Percentiles rank a stretch among this genome's conserved stretches.
Evolutionary conservation across 92 coral and sea anemone species (phyloP).

Genomic region (Parazoanthus atlanticus): DNA sequence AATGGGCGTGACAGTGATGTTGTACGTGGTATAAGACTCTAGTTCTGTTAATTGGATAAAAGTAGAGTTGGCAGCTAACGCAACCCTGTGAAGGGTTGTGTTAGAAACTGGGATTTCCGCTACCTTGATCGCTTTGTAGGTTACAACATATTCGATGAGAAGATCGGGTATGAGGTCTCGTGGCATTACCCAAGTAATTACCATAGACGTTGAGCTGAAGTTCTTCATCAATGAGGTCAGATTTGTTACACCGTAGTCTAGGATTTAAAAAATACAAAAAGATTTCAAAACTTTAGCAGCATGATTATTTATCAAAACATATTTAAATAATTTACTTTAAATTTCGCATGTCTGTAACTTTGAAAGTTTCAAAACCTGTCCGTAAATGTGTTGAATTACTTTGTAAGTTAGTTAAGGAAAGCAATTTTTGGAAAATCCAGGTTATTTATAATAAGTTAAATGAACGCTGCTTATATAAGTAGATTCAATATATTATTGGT

Average conservation of each 20-base stretch:
- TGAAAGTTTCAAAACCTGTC: too few species aligned
- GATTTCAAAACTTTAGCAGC: too few species aligned
- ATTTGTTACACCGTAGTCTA: background rate
- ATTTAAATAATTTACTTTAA: too few species aligned
- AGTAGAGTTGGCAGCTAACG: background rate
- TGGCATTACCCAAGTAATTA: background rate
- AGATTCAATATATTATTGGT: too few species aligned
- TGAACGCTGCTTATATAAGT: too few species aligned
- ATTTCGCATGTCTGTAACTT: too few species aligned
- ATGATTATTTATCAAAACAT: too few species aligned
- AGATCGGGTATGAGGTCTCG: background rate
- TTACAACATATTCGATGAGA: background rate
- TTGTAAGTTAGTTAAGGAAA: too few species aligned
- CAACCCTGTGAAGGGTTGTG: background rate
- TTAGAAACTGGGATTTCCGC: background rate
- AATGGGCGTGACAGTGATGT: constrained; percentile 10
- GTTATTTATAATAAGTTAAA: too few species aligned
- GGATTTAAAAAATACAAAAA: background rate
- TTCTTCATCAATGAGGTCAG: background rate
- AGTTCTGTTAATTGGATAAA: background rate
- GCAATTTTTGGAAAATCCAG: too few species aligned
- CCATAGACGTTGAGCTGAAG: background rate
- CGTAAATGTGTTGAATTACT: too few species aligned
- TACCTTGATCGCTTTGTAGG: background rate
- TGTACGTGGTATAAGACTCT: constrained; percentile 22